phyloP scores from a whole-genome alignment of 2,888 invertebrate genomes.

The Argyresthia goedartella region DNA sequence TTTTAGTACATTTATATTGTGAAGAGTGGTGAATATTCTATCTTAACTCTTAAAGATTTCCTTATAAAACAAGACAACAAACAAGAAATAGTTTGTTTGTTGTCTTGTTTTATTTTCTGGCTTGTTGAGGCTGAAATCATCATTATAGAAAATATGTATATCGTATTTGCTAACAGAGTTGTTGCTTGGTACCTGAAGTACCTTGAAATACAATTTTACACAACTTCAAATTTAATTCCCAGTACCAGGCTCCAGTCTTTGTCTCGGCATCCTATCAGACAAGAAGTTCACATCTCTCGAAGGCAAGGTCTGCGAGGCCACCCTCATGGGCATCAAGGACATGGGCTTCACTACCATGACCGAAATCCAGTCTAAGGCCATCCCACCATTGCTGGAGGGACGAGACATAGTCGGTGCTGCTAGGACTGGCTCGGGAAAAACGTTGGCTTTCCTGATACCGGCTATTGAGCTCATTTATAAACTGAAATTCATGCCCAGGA shows the following conservation, averaged over 20 bases:
- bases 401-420: conserved; percentile 95
- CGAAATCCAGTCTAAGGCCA: conserved; percentile 91
- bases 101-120: no score
- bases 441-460: conserved; percentile 94
- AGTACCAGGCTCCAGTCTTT: conserved; percentile 76
- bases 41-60: no score
- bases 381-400: conserved; percentile 91
- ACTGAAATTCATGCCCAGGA: conserved; percentile 91
- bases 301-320: conserved; percentile 82
- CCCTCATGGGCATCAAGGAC: conserved; percentile 85
- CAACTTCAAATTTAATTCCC: no score
- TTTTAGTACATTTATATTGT: background rate
- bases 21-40: no score
- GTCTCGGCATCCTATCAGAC: conserved; percentile 72
- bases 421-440: conserved; percentile 97
- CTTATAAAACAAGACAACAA: no score
- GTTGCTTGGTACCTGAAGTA: no score
- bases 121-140: no score
- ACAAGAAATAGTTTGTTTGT: no score
- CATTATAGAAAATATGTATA: no score
- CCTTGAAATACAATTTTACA: no score
- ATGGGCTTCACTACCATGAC: conserved; percentile 98
- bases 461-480: conserved; percentile 94
- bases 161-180: no score
- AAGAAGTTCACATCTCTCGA: conserved; percentile 70